Evolutionary conservation across 30 jellyfish, hydroid and myxozoan genomes (phyloP), one percentile per base, ranked within the genome.

Genomic region (Cassiopea andromeda): DNA sequence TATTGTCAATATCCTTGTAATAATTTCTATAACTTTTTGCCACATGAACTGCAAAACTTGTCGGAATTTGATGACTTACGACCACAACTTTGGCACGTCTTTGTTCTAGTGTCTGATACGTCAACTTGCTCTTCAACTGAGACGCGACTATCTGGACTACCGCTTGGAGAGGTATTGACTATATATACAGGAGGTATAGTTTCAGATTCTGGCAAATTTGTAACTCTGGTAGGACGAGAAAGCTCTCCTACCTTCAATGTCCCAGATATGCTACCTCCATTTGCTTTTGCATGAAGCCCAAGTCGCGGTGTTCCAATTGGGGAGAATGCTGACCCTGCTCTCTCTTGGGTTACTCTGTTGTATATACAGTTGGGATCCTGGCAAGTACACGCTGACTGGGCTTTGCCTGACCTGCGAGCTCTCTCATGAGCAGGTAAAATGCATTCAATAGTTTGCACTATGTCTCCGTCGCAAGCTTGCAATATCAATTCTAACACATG

Each of bases 401-500:
- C 91, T 27, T 80, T 70, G n/a, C 81, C 49, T 59, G 70, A 74
- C 19, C 82, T 69, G 43, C 66, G 82, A 1, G 76, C 50, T 79
- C 95, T 68, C 72, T 88, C 95, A 58, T 80, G 90, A n/a, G 95
- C 59, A 1, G 95, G 95, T 78, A 88, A 73, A 16, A 88, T 88
- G 77, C 95, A 78, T 54, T 88, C 95, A 2, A 88, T 88, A 1
- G 95, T 71, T 45, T 88, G 95, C 61, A 88, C 95, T 14, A 88
- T 66, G 60, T 88, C 95, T 17, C 95, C 95, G 70, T 88, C 95
- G 47, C 95, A 88, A 13, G 91, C 95, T 61, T 88, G 95, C 75
- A 88, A 69, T 66, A 88, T 88, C 75, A 88, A 57, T 73, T 88
- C 91, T 75, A 88, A 59, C 27, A 88, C 95, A 77, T 88, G 90